phyloP scores from a whole-genome alignment of 2,797 vertebrate genomes.

The Numenius phaeopus region DNA sequence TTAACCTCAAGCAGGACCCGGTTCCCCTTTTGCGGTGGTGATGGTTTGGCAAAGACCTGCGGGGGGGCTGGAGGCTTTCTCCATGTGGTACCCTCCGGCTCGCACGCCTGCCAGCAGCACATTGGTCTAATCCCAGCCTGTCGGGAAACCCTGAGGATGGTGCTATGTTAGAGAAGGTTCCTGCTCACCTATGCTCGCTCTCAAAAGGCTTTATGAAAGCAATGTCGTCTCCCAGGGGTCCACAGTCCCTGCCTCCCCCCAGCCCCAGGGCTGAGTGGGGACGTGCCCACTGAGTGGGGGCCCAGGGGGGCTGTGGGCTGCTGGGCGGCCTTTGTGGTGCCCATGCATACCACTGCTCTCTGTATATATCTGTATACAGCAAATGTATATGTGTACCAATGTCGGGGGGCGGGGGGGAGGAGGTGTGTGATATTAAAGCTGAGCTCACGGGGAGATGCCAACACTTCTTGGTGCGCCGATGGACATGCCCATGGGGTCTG shows the following conservation, averaged over 20 bases:
- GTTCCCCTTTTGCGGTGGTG: not conserved
- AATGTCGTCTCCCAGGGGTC: not conserved
- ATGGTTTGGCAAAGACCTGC: not conserved
- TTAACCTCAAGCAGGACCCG: not conserved
- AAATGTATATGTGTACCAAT: not conserved
- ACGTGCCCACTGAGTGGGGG: not conserved
- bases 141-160: constrained; percentile 49
- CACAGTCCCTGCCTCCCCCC: not conserved
- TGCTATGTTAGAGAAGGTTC: constrained; percentile 49
- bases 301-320: not conserved
- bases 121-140: not conserved
- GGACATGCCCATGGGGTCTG: not conserved
- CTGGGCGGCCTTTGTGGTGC: not conserved
- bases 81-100: not conserved
- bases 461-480: rapidly evolving
- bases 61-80: not conserved
- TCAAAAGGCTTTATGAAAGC: constrained; percentile 23
- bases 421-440: constrained; percentile 21
- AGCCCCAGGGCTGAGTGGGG: not conserved
- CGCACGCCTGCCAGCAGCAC: not conserved
- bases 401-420: not conserved
- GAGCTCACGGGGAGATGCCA: not conserved
- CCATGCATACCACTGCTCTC: not conserved
- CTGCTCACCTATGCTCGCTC: not conserved
- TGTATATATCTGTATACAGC: constrained; percentile 30